Base-by-base conservation (phyloP, 2,797 vertebrate genomes). In the Sebastes minor region DNA sequence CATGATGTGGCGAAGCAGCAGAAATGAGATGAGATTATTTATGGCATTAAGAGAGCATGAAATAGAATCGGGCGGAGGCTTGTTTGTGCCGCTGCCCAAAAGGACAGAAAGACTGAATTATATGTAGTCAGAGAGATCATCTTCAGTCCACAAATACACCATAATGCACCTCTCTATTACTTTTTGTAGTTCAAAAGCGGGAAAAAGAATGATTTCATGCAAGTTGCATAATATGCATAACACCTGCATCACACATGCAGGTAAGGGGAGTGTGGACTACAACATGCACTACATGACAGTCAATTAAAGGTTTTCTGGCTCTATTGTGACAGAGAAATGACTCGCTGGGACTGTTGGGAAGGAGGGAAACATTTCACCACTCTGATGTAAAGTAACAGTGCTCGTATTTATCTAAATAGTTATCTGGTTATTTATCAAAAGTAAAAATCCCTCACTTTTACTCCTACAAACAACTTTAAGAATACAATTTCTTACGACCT, bases 11-110 rank as follows among this genome's bases (percentile, higher is more conserved):
- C 72, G 56, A 80, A 76, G 77, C 71, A 68, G 71, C 20, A 89
- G 66, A 85, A 80, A 76, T 74, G 33, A 84, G 57, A 87, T 83
- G 80, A 79, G 78, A 89, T 89, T 84, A 87, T 92, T 88, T 88
- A 75, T 80, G 83, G 76, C 75, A 86, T 83, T 86, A 66, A 82
- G 77, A 66, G 33, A 80, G 83, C 67, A 76, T 87, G 76, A 88
- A 88, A 84, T 76, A 72, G 68, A 83, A 59, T 60, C 64, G 60
- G 60, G 64, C 35, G 74, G 27, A 64, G 14, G 65, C 28, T 86
- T 80, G 60, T 61, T 74, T 53, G 33, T 69, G 80, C 65, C 52
- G 10, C 14, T 53, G 61, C 32, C 22, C 4, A 62, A 59, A 74
- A 86, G 20, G 49, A 74, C 56, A 77, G 16, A 55, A 59, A 28